phyloP scores from a whole-genome alignment of 2,888 invertebrate species.

The Mylabris sibirica region DNA sequence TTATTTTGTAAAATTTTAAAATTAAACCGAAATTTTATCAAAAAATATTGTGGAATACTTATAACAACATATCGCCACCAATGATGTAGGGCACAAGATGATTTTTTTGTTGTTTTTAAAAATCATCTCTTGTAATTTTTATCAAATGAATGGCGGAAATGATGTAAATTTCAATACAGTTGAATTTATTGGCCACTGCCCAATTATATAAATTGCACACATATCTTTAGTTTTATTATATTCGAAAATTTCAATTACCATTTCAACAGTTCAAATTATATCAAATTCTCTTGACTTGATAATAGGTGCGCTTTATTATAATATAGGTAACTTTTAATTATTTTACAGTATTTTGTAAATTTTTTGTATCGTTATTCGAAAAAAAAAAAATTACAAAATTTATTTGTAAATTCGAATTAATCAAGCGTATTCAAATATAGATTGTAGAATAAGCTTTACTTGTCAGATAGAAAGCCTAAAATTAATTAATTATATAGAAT shows the following conservation, averaged over 20 bases:
- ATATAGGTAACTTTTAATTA: conserved; percentile 17
- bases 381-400: conserved; percentile 9
- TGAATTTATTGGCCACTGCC: conserved; percentile 58
- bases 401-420: conserved; percentile 7
- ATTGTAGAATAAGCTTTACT: conserved; percentile 44
- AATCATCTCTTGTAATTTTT: neutral
- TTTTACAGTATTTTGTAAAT: conserved; percentile 14
- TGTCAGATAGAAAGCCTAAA: conserved; percentile 42
- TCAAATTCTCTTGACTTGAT: neutral
- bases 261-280: conserved; percentile 28
- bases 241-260: conserved; percentile 20
- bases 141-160: conserved; percentile 21
- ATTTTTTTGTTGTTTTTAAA: neutral
- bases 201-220: conserved; percentile 44
- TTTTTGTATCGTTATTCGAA: conserved; percentile 20
- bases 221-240: conserved; percentile 48
- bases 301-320: conserved; percentile 33
- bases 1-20: neutral
- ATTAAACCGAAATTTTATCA: neutral
- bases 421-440: conserved; percentile 20
- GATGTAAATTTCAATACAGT: conserved; percentile 61
- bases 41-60: neutral
- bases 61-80: neutral
- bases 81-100: neutral
- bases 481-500: conserved; percentile 24